Percentiles rank a stretch among this genome's conserved stretches.
phyloP scores from a whole-genome alignment of 2,113 vertebrate species.

The Heptranchias perlo region DNA sequence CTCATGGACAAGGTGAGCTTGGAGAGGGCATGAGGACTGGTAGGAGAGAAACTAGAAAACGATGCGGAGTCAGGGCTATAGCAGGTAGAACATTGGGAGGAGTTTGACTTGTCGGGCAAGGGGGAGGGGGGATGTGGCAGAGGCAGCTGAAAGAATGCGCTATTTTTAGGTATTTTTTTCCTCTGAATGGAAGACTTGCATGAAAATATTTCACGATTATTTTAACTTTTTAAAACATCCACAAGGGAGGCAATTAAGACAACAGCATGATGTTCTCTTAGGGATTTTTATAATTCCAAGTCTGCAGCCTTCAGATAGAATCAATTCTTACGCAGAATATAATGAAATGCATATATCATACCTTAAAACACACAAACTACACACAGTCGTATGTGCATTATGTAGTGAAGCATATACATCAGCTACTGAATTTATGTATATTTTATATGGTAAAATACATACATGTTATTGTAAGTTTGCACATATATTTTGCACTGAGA shows the following conservation, averaged over 20 bases:
- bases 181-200: neutral
- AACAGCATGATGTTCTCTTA: neutral
- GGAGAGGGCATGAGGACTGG: no score
- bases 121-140: neutral
- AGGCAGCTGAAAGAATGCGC: neutral
- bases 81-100: neutral
- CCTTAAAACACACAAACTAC: neutral
- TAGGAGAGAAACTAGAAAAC: neutral
- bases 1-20: neutral
- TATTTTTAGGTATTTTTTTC: neutral
- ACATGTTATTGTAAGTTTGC: neutral
- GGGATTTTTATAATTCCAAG: neutral
- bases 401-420: neutral
- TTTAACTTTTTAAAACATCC: constrained; percentile 16
- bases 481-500: neutral
- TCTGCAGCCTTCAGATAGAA: neutral
- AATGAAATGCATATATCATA: neutral
- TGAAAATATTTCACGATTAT: neutral
- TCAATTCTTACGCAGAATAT: neutral
- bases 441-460: neutral
- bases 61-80: neutral
- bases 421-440: neutral
- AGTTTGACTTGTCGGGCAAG: neutral
- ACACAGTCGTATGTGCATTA: neutral
- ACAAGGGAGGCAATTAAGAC: neutral